Percentiles rank a stretch among this genome's conserved stretches.
Conservation (phyloP, 2,113 vertebrate genomes). For the Myocastor coypus region DNA sequence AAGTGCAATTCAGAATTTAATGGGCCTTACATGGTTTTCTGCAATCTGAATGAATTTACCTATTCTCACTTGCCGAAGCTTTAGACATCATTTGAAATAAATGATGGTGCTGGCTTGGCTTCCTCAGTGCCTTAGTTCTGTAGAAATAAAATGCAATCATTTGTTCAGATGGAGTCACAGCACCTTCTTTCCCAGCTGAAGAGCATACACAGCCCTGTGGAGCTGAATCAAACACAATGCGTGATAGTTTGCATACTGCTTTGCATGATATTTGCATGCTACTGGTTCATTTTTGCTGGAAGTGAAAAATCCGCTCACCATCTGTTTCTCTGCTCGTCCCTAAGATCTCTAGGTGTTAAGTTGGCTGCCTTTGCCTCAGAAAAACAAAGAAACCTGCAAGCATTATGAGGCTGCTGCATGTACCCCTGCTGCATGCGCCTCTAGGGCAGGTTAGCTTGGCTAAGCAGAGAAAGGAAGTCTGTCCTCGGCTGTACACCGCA, state of each 20-base stretch:
- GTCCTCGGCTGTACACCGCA: neutral
- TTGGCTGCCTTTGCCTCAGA: constrained; percentile 17
- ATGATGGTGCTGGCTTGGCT: neutral
- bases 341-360: constrained; percentile 25
- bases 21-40: constrained; percentile 27
- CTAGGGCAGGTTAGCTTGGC: rapidly evolving
- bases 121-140: neutral
- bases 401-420: neutral
- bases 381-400: neutral
- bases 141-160: constrained; percentile 32
- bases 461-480: neutral
- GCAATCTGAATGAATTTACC: neutral
- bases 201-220: neutral
- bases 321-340: constrained; percentile 43
- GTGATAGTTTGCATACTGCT: constrained; percentile 37
- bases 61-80: constrained; percentile 39
- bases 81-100: constrained; percentile 51
- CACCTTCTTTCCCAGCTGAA: constrained; percentile 17
- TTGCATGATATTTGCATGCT: constrained; percentile 40
- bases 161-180: constrained; percentile 40
- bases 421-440: neutral
- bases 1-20: constrained; percentile 24
- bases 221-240: constrained; percentile 32
- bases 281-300: constrained; percentile 55
- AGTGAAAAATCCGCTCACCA: constrained; percentile 69